Evolutionary conservation across 1,140 invertebrate genomes (phyloP).

Genomic region (Chymomyza costata): DNA sequence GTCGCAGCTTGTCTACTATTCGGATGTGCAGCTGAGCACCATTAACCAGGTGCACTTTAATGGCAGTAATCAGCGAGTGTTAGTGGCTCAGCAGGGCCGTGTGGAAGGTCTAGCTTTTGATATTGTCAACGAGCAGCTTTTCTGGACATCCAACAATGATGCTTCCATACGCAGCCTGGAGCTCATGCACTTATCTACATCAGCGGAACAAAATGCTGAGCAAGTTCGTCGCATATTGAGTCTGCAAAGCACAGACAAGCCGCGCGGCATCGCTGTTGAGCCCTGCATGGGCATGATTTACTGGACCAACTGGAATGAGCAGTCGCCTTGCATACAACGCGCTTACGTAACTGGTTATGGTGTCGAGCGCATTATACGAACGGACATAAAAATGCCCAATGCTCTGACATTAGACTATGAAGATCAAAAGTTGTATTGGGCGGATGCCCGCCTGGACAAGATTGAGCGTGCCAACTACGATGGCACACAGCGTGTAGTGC

Average conservation of each 20-base stretch:
- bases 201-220: slow-evolving; percentile 60
- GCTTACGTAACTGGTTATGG: slow-evolving; percentile 81
- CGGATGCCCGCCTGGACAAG: slow-evolving; percentile 84
- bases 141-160: slow-evolving; percentile 91
- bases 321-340: slow-evolving; percentile 84
- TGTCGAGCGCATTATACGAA: slow-evolving; percentile 83
- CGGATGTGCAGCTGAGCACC: slow-evolving; percentile 89
- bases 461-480: slow-evolving; percentile 86
- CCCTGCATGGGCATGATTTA: slow-evolving; percentile 85
- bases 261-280: slow-evolving; percentile 88
- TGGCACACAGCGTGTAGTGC: slow-evolving; percentile 81
- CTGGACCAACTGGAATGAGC: slow-evolving; percentile 90
- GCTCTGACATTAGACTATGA: slow-evolving; percentile 84
- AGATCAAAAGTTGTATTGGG: slow-evolving; percentile 87
- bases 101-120: slow-evolving; percentile 91
- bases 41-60: slow-evolving; percentile 91
- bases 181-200: slow-evolving; percentile 70
- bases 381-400: slow-evolving; percentile 89
- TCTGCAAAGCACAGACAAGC: slow-evolving; percentile 83
- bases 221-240: slow-evolving; percentile 81
- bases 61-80: slow-evolving; percentile 82
- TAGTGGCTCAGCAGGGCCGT: slow-evolving; percentile 85
- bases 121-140: slow-evolving; percentile 80
- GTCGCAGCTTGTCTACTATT: slow-evolving; percentile 85
- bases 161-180: slow-evolving; percentile 83